Evolutionary conservation across 2,113 vertebrate genomes (phyloP).

Genomic region (Sinocyclocheilus anophthalmus): DNA sequence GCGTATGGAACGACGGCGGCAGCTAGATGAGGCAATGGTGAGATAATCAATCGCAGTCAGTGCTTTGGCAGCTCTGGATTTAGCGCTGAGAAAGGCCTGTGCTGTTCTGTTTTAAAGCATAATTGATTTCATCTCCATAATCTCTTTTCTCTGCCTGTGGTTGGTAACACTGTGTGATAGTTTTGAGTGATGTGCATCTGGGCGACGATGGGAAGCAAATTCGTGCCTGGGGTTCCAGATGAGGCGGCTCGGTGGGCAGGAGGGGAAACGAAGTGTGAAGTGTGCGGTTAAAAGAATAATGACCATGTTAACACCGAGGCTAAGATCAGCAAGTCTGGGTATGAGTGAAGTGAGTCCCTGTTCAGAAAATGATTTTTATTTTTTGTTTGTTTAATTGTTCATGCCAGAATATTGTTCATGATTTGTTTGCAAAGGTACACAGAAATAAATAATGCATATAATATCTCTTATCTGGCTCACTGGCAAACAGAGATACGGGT

Average conservation of each 20-base stretch:
- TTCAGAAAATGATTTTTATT: background rate
- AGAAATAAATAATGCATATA: background rate
- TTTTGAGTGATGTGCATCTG: slow-evolving; percentile 74
- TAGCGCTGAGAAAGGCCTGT: slow-evolving; percentile 69
- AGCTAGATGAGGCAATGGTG: slow-evolving; percentile 71
- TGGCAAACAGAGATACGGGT: slow-evolving; percentile 24
- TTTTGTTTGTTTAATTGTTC: background rate
- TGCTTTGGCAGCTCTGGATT: slow-evolving; percentile 70
- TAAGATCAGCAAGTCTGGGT: background rate
- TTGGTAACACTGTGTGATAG: slow-evolving; percentile 77
- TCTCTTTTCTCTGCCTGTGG: slow-evolving; percentile 73
- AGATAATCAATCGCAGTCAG: slow-evolving; percentile 78
- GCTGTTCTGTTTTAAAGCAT: slow-evolving; percentile 75
- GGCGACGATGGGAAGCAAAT: slow-evolving; percentile 43
- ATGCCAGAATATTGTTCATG: background rate
- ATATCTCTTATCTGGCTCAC: background rate
- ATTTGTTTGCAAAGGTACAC: slow-evolving; percentile 14
- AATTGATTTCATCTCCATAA: slow-evolving; percentile 83
- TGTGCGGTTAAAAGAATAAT: background rate
- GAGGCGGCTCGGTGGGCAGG: slow-evolving; percentile 56
- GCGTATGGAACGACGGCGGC: slow-evolving; percentile 26
- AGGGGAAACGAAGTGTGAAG: slow-evolving; percentile 8
- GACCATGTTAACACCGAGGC: slow-evolving; percentile 20
- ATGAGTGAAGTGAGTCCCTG: background rate
- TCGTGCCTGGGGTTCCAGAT: slow-evolving; percentile 68